Base-by-base conservation (phyloP, 2,888 invertebrate species). In the Chesias legatella region DNA sequence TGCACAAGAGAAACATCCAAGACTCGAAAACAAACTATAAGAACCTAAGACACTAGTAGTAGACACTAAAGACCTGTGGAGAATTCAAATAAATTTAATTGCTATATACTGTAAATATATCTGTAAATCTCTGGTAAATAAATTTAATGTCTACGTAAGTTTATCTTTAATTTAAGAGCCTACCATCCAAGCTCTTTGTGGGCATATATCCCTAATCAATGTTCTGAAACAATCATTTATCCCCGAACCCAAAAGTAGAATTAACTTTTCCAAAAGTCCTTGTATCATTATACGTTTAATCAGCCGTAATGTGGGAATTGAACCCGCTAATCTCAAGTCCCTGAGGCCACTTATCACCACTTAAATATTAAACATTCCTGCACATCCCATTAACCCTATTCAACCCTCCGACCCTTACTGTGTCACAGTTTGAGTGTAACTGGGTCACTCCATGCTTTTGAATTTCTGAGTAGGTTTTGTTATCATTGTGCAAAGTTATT, bases 341-440 rank as follows among this genome's bases (percentile, higher is more conserved):
- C 20, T 20, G 28, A 22, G 33, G 34, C 33, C 34, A 43, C 43
- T 43, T 43, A 43, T 31, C 43, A 30, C 33, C 38, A 43, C 34
- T 43, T 43, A 39, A 43, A 43, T 43, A 39, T 43, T 43, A 24
- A 43, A 30, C 31, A 43, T 38, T 33, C 38, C 11, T 33, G 33
- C 38, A 34, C 21, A 40, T 33, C 10, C 30, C 38, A 34, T 43
- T 34, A 34, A 38, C 43, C 38, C 34, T 28, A 10, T 35, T 35
- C 37, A 34, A 43, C 43, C 42, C 28, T 31, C 29, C 25, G 29
- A 34, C 35, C 42, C 36, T 33, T n/a, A 26, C 23, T 30, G 1
- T n/a, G 7, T 22, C 22, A 22, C 20, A 32, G n/a, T 33, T 6
- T 28, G 6, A 23, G 17, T 22, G 20, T 34, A 31, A 24, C 43